phyloP scores from a whole-genome alignment of 2,113 vertebrate genomes.

The Propithecus coquereli region DNA sequence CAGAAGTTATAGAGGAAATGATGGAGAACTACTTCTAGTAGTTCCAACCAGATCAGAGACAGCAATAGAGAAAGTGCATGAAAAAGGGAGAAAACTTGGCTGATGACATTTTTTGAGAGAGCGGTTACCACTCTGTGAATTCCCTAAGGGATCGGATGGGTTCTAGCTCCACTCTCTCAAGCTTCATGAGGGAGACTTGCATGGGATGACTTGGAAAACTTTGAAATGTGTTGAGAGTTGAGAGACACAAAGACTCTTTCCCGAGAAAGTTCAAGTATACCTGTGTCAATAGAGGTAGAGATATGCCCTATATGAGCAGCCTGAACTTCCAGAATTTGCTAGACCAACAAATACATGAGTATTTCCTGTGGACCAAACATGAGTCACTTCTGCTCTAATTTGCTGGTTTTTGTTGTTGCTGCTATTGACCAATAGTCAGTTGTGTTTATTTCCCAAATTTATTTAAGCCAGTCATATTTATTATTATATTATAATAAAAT shows the following conservation, averaged over 20 bases:
- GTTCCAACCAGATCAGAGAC: not conserved
- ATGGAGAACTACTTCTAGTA: not conserved
- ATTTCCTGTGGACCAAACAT: not conserved
- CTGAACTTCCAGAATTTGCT: not conserved
- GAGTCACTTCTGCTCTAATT: not conserved
- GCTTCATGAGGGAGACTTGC: not conserved
- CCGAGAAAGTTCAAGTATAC: not conserved
- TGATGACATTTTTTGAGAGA: not conserved
- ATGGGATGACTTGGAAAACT: not conserved
- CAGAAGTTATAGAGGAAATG: not conserved
- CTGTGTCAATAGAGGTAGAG: not conserved
- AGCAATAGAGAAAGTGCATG: not conserved
- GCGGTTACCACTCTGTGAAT: not conserved
- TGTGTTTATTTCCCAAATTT: not conserved
- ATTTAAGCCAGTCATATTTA: conserved; percentile 10
- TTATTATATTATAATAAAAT: not conserved
- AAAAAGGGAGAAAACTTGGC: not conserved
- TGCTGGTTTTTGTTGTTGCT: not conserved
- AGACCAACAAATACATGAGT: not conserved
- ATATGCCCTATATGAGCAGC: not conserved
- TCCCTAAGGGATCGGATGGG: not conserved
- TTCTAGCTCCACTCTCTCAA: not conserved
- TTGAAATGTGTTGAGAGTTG: not conserved
- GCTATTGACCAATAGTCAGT: not conserved
- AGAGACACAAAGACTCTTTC: not conserved